Percentiles rank a stretch among this genome's conserved stretches.
These are phyloP conservation scores for Oxycera nigricornis DNA, from an alignment of 2,888 invertebrate genomes.

Conservation along the genomic window DNA sequence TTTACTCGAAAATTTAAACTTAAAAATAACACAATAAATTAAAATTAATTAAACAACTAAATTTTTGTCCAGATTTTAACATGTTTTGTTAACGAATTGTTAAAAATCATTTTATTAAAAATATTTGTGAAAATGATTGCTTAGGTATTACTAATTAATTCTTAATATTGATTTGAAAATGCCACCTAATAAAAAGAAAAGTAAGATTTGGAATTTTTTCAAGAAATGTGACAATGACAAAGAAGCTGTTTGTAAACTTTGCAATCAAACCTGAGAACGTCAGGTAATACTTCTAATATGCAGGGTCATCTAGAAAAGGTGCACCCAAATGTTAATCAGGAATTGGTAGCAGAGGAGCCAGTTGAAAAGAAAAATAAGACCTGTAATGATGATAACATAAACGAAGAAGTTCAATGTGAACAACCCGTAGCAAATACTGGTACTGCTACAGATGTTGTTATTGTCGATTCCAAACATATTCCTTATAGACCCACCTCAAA, in stretches of 20 bases:
- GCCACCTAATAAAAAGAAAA: not conserved
- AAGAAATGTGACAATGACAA: not conserved
- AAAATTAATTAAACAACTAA: not conserved
- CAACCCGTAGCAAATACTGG: not conserved
- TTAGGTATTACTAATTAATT: not conserved
- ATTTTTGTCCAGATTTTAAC: not conserved
- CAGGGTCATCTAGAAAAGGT: too few relatives aligned
- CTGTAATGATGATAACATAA: not conserved
- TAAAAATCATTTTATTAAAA: not conserved
- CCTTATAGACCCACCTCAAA: not conserved
- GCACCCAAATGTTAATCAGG: not conserved
- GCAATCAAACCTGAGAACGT: not conserved
- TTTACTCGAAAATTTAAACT: not conserved
- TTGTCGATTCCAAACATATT: not conserved
- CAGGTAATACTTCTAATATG: not conserved
- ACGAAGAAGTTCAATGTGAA: too few relatives aligned
- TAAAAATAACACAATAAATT: not conserved
- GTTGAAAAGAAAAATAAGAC: not conserved
- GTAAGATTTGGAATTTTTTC: not conserved
- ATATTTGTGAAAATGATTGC: not conserved
- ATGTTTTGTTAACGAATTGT: not conserved
- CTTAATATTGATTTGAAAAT: not conserved
- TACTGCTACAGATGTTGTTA: not conserved
- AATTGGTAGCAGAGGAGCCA: not conserved
- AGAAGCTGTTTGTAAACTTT: not conserved